Conservation (phyloP, 2,113 vertebrate species). For the Pachycephala philippinensis region DNA sequence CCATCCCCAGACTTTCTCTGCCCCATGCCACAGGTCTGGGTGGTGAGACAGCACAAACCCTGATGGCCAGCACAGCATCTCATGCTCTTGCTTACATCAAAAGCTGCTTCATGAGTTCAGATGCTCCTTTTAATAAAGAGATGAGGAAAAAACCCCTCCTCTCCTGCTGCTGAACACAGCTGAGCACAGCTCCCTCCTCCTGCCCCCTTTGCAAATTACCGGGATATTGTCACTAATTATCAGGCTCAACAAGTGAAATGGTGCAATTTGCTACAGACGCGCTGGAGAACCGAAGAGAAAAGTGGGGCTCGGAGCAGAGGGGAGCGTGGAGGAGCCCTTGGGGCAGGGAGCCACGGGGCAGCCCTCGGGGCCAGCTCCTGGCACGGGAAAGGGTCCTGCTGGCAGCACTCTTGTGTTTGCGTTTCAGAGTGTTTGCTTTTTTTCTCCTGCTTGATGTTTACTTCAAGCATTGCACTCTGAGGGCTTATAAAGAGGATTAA, state of each 20-base stretch:
- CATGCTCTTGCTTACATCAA: background rate
- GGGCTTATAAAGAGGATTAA: constrained; percentile 63
- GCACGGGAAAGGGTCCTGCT: background rate
- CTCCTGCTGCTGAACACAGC: background rate
- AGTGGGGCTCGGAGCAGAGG: fast-evolving
- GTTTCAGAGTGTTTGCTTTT: background rate
- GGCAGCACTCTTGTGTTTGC: background rate
- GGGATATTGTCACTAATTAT: constrained; percentile 77
- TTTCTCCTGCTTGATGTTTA: background rate
- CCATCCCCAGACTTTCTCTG: background rate
- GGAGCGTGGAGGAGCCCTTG: fast-evolving
- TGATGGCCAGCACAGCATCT: background rate
- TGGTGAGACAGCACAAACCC: background rate
- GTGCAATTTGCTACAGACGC: constrained; percentile 64
- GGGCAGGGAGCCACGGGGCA: background rate
- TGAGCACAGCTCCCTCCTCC: background rate
- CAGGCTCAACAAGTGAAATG: constrained; percentile 72
- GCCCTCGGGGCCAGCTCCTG: fast-evolving
- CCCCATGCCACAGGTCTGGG: background rate
- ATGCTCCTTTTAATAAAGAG: background rate
- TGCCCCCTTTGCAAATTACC: constrained; percentile 63
- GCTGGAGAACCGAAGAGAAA: background rate
- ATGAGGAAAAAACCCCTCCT: background rate
- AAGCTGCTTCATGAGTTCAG: background rate
- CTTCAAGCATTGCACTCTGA: constrained; percentile 44